Evolutionary conservation across 2,888 invertebrate genomes (phyloP), one percentile per base, ranked within the genome.

Genomic region (Panzeria rudis): DNA sequence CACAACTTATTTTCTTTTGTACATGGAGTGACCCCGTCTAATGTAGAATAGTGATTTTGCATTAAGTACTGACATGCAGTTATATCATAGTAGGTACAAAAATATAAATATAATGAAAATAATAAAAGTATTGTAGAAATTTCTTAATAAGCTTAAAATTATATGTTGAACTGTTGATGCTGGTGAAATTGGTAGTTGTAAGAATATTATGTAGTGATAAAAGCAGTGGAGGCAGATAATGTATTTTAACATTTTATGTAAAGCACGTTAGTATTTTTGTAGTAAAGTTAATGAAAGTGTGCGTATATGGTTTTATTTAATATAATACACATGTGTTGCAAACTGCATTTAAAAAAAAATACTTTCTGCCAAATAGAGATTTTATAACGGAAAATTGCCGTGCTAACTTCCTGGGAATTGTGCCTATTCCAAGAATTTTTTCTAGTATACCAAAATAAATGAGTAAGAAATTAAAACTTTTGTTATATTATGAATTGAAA

Each of bases 101-200:
- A 66, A 64, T 59, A 29, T 38, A 1, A 2, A 4, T 13, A 56
- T n/a, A 44, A 29, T 29, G 52, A 50, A 25, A 35, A 56, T 29
- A 41, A 62, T 25, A 15, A 64, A 32, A 25, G 29, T 64, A 62
- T 61, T 71, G 13, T 41, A 64, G 38, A 62, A n/a, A n/a, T n/a
- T 62, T 77, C 17, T 66, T 77, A 78, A 68, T 72, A 68, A 72
- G 68, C 72, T 78, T 73, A 78, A 78, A 72, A 62, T 72, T 68
- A 32, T 59, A 68, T 62, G 72, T 66, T 66, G 66, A 77, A 77
- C 71, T 72, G 59, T 61, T 73, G 35, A 52, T 54, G 72, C 41
- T 50, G 32, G 17, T 7, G 9, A 25, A 38, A 11, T 35, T 35
- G n/a, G 41, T 41, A 17, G 29, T 35, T 35, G n/a, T 56, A 56